Evolutionary conservation across 2,797 vertebrate species (phyloP).

Genomic region (Pseudocheirus occidentalis): DNA sequence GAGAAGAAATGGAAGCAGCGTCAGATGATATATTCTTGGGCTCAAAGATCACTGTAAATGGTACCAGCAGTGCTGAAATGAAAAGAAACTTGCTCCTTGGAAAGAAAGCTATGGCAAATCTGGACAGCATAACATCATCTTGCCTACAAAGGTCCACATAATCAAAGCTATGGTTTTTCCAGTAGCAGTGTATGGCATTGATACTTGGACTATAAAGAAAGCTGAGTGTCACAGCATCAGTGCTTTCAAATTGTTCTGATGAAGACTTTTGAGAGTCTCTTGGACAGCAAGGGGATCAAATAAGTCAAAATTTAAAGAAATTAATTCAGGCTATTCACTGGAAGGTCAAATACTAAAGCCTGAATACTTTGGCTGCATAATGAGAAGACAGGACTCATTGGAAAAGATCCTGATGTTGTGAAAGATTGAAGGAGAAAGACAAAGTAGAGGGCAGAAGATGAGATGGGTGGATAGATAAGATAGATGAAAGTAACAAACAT

Average conservation of each 20-base stretch:
- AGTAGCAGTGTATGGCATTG: background rate
- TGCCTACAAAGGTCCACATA: background rate
- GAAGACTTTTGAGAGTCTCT: background rate
- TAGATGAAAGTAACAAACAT: background rate
- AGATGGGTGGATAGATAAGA: background rate
- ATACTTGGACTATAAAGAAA: background rate
- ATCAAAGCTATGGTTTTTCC: background rate
- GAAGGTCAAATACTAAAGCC: background rate
- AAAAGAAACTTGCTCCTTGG: background rate
- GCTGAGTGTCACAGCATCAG: background rate
- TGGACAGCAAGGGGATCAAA: background rate
- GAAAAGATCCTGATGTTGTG: background rate
- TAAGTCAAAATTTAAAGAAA: background rate
- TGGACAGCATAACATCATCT: background rate
- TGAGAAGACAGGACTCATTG: background rate
- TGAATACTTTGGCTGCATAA: background rate
- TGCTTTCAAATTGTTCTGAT: background rate
- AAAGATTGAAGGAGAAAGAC: background rate
- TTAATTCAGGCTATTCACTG: background rate
- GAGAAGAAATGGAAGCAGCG: background rate
- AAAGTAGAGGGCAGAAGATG: background rate
- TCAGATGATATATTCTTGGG: background rate
- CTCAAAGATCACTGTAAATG: background rate
- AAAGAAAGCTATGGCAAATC: background rate
- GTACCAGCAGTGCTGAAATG: background rate